A percentile compares a stretch with the other conserved stretches of the same genome.
These are phyloP conservation scores for Oreortyx pictus DNA, from an alignment of 2,797 vertebrate species.

Conservation along the genomic window DNA sequence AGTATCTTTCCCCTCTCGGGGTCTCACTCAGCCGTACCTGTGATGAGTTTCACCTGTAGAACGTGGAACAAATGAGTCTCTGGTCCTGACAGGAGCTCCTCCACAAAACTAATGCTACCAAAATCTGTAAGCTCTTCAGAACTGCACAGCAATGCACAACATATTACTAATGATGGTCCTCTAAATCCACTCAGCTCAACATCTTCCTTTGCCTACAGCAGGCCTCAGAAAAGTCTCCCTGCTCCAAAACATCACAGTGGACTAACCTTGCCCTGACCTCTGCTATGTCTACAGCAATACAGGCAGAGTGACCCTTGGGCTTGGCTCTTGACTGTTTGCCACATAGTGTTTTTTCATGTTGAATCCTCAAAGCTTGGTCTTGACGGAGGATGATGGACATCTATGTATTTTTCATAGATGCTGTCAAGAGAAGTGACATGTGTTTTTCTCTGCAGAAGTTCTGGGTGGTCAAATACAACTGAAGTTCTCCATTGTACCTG, in stretches of 20 bases:
- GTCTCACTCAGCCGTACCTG: neutral
- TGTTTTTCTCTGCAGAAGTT: rapidly evolving
- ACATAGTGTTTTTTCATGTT: neutral
- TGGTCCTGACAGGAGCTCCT: rapidly evolving
- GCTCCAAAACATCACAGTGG: rapidly evolving
- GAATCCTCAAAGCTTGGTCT: neutral
- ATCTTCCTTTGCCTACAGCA: neutral
- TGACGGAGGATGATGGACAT: neutral
- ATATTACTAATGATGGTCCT: neutral
- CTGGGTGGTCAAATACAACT: neutral
- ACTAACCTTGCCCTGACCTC: neutral
- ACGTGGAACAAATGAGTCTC: rapidly evolving
- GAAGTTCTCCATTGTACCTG: neutral
- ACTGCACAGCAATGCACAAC: neutral
- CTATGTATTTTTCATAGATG: neutral
- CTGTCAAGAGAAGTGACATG: neutral
- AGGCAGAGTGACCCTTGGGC: neutral
- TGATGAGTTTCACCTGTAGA: neutral
- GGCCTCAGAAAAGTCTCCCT: neutral
- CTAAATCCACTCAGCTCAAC: neutral
- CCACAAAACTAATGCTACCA: neutral
- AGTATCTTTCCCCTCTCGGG: neutral
- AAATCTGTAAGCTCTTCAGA: neutral
- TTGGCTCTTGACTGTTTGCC: neutral
- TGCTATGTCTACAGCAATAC: rapidly evolving